Evolutionary conservation across 2,888 invertebrate genomes (phyloP).

Genomic region (Petrolisthes manimaculis): DNA sequence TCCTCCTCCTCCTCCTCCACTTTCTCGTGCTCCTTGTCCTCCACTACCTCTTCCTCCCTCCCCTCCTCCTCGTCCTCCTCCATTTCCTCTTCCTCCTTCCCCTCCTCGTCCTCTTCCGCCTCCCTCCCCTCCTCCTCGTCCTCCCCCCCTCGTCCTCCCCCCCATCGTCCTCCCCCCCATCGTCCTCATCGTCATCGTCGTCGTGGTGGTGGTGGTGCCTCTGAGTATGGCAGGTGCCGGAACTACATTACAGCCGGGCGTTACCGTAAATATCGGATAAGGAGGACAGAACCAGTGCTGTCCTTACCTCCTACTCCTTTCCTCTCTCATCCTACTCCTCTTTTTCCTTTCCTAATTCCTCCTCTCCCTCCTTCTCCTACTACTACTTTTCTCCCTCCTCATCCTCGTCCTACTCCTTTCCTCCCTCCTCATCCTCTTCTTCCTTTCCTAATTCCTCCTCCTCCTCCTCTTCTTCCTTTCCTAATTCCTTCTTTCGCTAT

Average conservation of each 20-base stretch:
- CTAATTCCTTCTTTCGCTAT: too few species aligned
- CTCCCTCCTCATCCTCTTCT: too few species aligned
- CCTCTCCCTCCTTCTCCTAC: background rate
- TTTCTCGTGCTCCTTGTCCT: background rate
- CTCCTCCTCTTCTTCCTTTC: too few species aligned
- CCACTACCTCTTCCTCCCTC: background rate
- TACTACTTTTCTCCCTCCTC: too few species aligned
- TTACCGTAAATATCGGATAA: slow-evolving; percentile 17
- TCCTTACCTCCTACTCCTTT: too few species aligned
- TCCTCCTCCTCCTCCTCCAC: background rate
- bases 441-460: too few species aligned
- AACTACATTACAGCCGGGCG: slow-evolving; percentile 12
- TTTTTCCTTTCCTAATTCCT: background rate
- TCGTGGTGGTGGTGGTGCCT: background rate
- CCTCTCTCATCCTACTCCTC: background rate
- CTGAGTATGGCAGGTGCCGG: slow-evolving; percentile 11
- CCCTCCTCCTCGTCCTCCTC: background rate
- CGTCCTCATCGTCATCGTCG: background rate
- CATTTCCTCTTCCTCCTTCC: background rate
- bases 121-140: background rate
- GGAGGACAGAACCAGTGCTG: slow-evolving; percentile 5
- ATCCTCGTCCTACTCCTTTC: too few species aligned
- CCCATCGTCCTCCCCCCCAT: background rate
- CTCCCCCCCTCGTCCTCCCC: background rate
- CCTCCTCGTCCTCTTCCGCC: background rate